Base-by-base conservation (phyloP, 2,888 invertebrate species). In the Stratiomys singularior region DNA sequence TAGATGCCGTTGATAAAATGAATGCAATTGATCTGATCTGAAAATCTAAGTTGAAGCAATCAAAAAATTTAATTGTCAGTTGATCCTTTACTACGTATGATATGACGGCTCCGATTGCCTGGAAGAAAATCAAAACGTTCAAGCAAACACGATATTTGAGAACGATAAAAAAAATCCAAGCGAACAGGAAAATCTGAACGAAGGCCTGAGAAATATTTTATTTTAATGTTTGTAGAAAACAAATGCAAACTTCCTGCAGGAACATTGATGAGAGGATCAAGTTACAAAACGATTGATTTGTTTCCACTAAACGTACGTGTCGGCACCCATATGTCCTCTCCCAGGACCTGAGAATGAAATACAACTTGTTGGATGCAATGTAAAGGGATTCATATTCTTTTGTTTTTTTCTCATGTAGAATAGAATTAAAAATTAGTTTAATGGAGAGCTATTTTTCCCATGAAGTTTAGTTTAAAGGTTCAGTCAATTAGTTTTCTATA, bases 231-330 rank as follows among this genome's bases (percentile, higher is more conserved):
- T 79, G 79, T 71, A 78, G 76, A 79, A 67, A 15, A 60, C 69
- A 76, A 76, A 79, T 76, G 76, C 78, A 78, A 79, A 79, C 79
- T 79, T 79, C 79, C 79, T 79, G 78, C 76, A 76, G 77, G 60
- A 58, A 76, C 72, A 69, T 78, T 66, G 69, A 77, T 78, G 77
- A 63, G 66, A 28, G 66, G 77, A 79, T 79, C 79, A 78, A 60
- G 77, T 79, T 74, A 76, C 79, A 78, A 2, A 47, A 28, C 23
- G 27, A 28, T 23, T 67, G 67, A 60, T 60, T 21, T 25, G 60
- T 21, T 23, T 60, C 7, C 23, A 9, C 25, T 25, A 60, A 23
- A 7, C 25, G 52, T n/a, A 9, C 15, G 52, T 52, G 52, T 13
- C 4, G 4, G 4, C 18, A n/a, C 4, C 52, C 52, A 52, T 52